phyloP scores from a whole-genome alignment of 2,888 invertebrate species.

The Celastrina argiolus region DNA sequence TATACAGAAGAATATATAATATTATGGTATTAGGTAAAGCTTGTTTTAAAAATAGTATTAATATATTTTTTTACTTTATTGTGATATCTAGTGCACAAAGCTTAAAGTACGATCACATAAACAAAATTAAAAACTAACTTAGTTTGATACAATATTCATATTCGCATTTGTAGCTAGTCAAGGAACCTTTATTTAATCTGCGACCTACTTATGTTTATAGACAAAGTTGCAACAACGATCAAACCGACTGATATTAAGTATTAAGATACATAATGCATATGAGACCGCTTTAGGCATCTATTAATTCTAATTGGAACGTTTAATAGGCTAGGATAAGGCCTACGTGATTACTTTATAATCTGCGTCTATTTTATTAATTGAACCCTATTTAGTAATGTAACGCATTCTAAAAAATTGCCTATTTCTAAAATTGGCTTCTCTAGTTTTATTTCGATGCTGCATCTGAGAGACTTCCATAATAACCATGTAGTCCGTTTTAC shows the following conservation, averaged over 20 bases:
- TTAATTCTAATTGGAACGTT: conserved; percentile 17
- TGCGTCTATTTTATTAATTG: neutral
- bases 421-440: too few relatives aligned
- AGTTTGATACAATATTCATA: neutral
- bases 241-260: conserved; percentile 17
- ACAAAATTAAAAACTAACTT: neutral
- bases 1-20: too few relatives aligned
- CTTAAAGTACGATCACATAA: too few relatives aligned
- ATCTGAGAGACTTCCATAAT: too few relatives aligned
- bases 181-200: conserved; percentile 21
- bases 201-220: conserved; percentile 19
- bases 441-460: too few relatives aligned
- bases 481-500: too few relatives aligned
- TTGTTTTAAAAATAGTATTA: too few relatives aligned
- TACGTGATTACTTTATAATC: neutral
- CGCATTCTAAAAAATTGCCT: too few relatives aligned
- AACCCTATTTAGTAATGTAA: too few relatives aligned
- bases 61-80: too few relatives aligned
- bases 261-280: conserved; percentile 23
- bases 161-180: neutral
- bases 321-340: conserved; percentile 2
- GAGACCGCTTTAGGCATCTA: conserved; percentile 14
- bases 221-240: conserved; percentile 23
- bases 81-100: too few relatives aligned
- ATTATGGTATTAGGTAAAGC: too few relatives aligned